Base-by-base conservation (phyloP, 2,888 invertebrate species). In the Meliscaeva auricollis region DNA sequence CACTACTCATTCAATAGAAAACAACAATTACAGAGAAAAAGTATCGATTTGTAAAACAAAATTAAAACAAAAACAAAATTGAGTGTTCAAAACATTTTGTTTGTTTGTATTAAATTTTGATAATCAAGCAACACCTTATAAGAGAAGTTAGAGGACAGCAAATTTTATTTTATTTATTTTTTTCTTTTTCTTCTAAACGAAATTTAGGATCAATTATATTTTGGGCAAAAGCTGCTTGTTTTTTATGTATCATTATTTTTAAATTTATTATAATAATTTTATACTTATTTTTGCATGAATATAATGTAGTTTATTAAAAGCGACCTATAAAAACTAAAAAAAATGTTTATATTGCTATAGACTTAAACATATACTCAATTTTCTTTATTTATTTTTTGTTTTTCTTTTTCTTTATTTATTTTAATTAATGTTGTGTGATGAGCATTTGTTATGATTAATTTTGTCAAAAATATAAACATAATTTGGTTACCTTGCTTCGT, bases 151-250 rank as follows among this genome's bases (percentile, higher is more conserved):
- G 46, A 7, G 32, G n/a, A 44, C 38, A 41, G 58, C 38, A 78
- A 62, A 35, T n/a, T 41, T 46, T 35, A 44, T 11, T 44, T 9
- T 35, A 15, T 48, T 38, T 20, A 17, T 35, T 44, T 50, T 30
- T 26, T 46, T 68, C 2, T 3, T 41, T 62, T 62, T 44, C 3
- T 6, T 48, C 15, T 4, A 38, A 46, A 66, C 38, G 58, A 78
- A 78, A 78, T 74, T 56, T 66, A 79, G 83, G 79, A 79, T 79
- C 83, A 78, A 70, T 66, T 70, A 52, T 60, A 44, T 60, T 22
- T 70, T 76, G 81, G 81, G 70, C 56, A 75, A 73, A 79, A 74
- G 52, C 62, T 69, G 38, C n/a, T 46, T 70, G 17, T 56, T 35
- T n/a, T n/a, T n/a, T n/a, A n/a, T 70, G 26, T 22, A 77, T 70